These are phyloP conservation scores for Ditylenchus weischeri DNA, from an alignment of 2,888 invertebrate species.

Conservation along the genomic window DNA sequence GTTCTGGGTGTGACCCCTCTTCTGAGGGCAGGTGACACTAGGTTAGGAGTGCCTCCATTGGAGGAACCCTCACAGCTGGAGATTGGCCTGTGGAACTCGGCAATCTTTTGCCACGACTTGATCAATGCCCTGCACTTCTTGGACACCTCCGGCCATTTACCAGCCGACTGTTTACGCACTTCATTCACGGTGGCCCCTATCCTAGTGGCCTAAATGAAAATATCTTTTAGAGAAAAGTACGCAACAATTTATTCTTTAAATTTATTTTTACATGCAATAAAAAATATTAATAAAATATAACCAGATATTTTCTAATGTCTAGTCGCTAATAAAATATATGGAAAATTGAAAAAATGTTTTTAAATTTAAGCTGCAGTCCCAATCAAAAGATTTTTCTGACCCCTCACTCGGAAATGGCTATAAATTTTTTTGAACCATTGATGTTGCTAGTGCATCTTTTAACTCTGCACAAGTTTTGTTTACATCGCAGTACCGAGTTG, in stretches of 20 bases:
- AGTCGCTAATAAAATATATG: neutral
- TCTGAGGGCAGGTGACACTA: slow-evolving; percentile 48
- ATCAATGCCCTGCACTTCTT: slow-evolving; percentile 48
- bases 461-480: no score
- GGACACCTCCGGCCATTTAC: slow-evolving; percentile 43
- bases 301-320: no score
- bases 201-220: slow-evolving; percentile 44
- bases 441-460: no score
- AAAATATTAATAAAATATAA: neutral
- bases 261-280: neutral
- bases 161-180: slow-evolving; percentile 42
- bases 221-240: neutral
- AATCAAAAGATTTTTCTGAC: no score
- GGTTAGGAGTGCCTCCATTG: slow-evolving; percentile 47
- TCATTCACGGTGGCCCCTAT: slow-evolving; percentile 51
- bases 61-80: slow-evolving; percentile 40
- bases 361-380: no score
- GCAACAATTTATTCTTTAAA: neutral
- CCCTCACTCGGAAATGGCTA: no score
- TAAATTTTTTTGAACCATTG: no score
- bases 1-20: slow-evolving; percentile 45
- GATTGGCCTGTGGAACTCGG: slow-evolving; percentile 31
- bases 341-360: neutral
- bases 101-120: slow-evolving; percentile 44
- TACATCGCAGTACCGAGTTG: no score